Conservation (phyloP, 2,797 vertebrate species). For the Characodon lateralis region DNA sequence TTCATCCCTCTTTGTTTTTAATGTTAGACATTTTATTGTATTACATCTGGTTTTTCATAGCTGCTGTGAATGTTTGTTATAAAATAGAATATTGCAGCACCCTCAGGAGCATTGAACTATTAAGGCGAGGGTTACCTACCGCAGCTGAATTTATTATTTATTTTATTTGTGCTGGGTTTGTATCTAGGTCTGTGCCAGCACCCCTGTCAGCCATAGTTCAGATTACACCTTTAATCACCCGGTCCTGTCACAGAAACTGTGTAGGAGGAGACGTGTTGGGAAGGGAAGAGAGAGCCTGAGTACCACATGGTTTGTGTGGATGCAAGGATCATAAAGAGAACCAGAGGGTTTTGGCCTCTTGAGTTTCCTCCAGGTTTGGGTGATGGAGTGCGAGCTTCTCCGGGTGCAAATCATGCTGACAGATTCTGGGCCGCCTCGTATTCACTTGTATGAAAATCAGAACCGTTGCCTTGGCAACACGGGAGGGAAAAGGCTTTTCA, state of each 20-base stretch:
- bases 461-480: conserved; percentile 91
- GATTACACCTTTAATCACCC: conserved; percentile 59
- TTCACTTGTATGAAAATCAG: conserved; percentile 88
- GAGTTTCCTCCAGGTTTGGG: conserved; percentile 72
- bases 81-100: conserved; percentile 38
- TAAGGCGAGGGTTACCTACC: conserved; percentile 36
- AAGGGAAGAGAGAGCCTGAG: conserved; percentile 32
- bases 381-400: conserved; percentile 80
- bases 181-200: conserved; percentile 26
- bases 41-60: conserved; percentile 35
- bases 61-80: conserved; percentile 22
- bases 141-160: conserved; percentile 30
- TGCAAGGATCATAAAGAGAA: conserved; percentile 67
- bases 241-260: conserved; percentile 52
- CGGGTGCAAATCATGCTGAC: conserved; percentile 86
- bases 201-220: conserved; percentile 63
- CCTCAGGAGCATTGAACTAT: conserved; percentile 20
- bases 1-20: conserved; percentile 14
- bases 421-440: conserved; percentile 84
- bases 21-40: conserved; percentile 3
- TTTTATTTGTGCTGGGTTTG: conserved; percentile 26
- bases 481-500: conserved; percentile 88
- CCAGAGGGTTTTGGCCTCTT: conserved; percentile 62
- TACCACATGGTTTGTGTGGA: conserved; percentile 58
- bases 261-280: conserved; percentile 27